Base-by-base conservation (phyloP, 2,113 vertebrate genomes). In the Sapayoa aenigma region DNA sequence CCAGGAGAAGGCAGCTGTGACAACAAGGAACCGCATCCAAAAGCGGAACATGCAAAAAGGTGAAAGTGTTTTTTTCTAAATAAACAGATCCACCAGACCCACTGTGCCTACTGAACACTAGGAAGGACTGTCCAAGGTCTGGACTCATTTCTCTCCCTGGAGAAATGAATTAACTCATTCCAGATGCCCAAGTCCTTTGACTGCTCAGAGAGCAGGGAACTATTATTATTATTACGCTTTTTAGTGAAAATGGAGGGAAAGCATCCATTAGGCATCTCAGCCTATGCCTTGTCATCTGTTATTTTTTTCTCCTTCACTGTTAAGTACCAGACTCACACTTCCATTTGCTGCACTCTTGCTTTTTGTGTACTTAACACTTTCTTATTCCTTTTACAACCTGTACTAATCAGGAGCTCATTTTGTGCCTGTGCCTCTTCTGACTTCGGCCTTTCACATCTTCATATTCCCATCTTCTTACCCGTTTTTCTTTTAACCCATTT, bases 201-300 rank as follows among this genome's bases (percentile, higher is more conserved):
- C 91, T 90, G 88, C 87, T 93, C 86, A 88, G 84, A 93, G 69
- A 90, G 44, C 90, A 95, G 86, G 65, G 74, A 8, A 20, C 87
- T 82, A 89, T 92, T 90, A 96, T 94, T 91, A 95, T 73, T 89
- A 97, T 88, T 67, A 95, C 35, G 80, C 89, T 90, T 96, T 96
- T 85, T 89, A 94, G 90, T 95, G 96, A 97, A 96, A 97, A 97
- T 96, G 86, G 96, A 96, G 75, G 93, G 56, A 94, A 96, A 97
- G 95, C 94, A 94, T 76, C 96, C 96, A 96, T 97, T 97, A 97
- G 95, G 95, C 89, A 96, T 87, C 93, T 92, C 78, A 96, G 93
- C 50, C 95, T 90, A 62, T 85, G 75, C 93, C 90, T 92, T 91
- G 93, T 60, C 75, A 89, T 74, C 66, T 88, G 87, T 79, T 96